Percentiles rank a stretch among this genome's conserved stretches.
Evolutionary conservation across 64 coral and sea anemone species (phyloP).

Genomic region (Porites australiensis): DNA sequence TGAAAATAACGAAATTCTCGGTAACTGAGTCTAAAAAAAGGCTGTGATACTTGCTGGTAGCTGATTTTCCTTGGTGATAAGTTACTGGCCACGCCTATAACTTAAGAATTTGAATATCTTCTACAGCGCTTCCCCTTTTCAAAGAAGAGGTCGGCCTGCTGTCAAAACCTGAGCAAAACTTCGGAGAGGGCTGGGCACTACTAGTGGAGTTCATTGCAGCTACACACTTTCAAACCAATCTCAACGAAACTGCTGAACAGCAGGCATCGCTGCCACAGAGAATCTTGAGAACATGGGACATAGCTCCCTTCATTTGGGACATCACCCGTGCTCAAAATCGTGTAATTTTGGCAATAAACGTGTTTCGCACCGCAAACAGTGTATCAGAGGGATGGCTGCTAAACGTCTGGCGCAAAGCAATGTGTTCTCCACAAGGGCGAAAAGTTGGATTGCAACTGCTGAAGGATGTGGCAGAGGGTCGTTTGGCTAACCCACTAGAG

Average conservation of each 20-base stretch:
- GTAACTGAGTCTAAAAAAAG: no score
- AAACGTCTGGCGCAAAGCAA: conserved; percentile 74
- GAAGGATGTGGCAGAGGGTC: conserved; percentile 50
- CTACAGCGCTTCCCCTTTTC: conserved; percentile 73
- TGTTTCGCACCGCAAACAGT: conserved; percentile 56
- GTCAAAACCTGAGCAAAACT: conserved; percentile 75
- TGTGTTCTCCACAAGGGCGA: conserved; percentile 81
- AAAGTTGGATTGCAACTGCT: conserved; percentile 70
- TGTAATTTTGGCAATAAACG: conserved; percentile 65
- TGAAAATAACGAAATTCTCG: no score
- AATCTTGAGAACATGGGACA: conserved; percentile 49
- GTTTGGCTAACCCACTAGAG: neutral
- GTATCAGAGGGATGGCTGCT: conserved; percentile 54
- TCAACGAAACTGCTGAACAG: conserved; percentile 73
- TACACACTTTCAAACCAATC: conserved; percentile 79
- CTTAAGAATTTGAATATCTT: neutral
- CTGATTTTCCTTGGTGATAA: no score
- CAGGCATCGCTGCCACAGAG: conserved; percentile 69
- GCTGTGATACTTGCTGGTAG: no score
- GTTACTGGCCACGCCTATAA: no score
- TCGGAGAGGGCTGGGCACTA: conserved; percentile 85
- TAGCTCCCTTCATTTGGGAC: conserved; percentile 76
- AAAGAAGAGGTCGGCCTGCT: conserved; percentile 54
- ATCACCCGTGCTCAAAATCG: conserved; percentile 71
- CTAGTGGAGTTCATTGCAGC: conserved; percentile 88